Percentiles rank a stretch among this genome's conserved stretches.
These are phyloP conservation scores for Bombus consobrinus DNA, from an alignment of 1,140 invertebrate species.

Conservation along the genomic window DNA sequence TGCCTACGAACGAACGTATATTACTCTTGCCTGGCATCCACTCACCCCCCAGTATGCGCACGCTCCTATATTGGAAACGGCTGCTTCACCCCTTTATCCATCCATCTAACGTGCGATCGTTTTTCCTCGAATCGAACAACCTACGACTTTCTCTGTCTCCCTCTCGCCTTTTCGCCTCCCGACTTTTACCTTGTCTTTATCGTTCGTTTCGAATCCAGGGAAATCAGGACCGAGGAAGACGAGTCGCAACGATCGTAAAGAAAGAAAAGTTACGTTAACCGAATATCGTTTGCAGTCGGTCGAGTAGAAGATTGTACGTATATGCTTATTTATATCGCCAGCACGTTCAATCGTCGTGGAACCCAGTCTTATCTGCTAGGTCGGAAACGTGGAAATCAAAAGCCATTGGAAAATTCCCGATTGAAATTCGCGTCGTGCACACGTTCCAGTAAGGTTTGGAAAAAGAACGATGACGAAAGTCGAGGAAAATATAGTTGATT, in stretches of 20 bases:
- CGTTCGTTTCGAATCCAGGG: neutral
- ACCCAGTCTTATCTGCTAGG: neutral
- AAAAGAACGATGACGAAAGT: no score
- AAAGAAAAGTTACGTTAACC: neutral
- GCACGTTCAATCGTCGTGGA: neutral
- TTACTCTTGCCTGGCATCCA: slow-evolving; percentile 13
- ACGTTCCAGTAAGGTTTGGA: rapidly evolving
- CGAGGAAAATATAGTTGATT: no score
- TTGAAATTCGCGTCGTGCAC: no score
- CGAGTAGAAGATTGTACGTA: neutral
- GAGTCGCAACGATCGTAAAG: neutral
- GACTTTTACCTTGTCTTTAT: neutral
- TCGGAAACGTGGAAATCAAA: neutral
- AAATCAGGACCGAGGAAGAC: neutral
- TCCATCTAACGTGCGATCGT: slow-evolving; percentile 48
- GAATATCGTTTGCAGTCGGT: neutral
- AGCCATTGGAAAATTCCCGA: no score
- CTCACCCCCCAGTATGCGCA: slow-evolving; percentile 21
- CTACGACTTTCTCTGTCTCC: neutral
- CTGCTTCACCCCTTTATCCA: slow-evolving; percentile 1
- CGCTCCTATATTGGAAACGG: neutral
- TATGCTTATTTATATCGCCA: neutral
- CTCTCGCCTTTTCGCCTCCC: neutral
- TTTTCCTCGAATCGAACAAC: slow-evolving; percentile 38
- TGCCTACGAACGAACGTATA: slow-evolving; percentile 41